These are phyloP conservation scores for Apamea monoglypha DNA, from an alignment of 2,888 invertebrate species.

Conservation along the genomic window DNA sequence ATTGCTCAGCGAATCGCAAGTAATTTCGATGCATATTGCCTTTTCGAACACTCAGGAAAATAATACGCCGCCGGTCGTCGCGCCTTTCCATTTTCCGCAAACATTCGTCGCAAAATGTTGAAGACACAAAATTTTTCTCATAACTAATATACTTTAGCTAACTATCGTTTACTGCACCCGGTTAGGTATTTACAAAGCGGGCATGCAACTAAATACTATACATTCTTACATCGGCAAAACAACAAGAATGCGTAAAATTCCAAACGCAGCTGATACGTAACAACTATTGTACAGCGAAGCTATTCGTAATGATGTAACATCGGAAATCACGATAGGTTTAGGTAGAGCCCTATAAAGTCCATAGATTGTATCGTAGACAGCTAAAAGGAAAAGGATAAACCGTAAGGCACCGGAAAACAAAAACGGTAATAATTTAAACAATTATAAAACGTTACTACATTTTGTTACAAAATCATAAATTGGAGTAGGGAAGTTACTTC, in stretches of 20 bases:
- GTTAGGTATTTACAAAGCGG: constrained; percentile 10
- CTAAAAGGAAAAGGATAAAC: constrained; percentile 50
- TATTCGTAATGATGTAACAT: constrained; percentile 13
- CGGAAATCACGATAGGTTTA: constrained; percentile 1
- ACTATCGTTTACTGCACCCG: not conserved
- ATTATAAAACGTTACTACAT: constrained; percentile 42
- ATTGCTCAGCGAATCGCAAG: constrained; percentile 35
- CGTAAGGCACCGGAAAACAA: constrained; percentile 25
- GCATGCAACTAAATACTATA: constrained; percentile 17
- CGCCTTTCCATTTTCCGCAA: constrained; percentile 18
- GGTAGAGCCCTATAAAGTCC: not conserved
- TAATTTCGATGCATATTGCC: constrained; percentile 45
- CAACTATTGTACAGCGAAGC: not conserved
- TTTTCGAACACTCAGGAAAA: constrained; percentile 32
- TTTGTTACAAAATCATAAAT: constrained; percentile 57
- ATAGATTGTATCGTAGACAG: constrained; percentile 20
- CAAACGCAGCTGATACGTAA: not conserved
- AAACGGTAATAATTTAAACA: constrained; percentile 36
- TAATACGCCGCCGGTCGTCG: constrained; percentile 13
- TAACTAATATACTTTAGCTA: not conserved
- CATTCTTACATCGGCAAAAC: constrained; percentile 18
- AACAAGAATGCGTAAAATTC: constrained; percentile 16
- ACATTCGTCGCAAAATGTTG: constrained; percentile 17
- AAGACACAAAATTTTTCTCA: not conserved
- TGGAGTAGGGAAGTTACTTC: constrained; percentile 65